These are phyloP conservation scores for Gasterosteus nipponicus DNA, from an alignment of 2,113 vertebrate species.

Conservation along the genomic window DNA sequence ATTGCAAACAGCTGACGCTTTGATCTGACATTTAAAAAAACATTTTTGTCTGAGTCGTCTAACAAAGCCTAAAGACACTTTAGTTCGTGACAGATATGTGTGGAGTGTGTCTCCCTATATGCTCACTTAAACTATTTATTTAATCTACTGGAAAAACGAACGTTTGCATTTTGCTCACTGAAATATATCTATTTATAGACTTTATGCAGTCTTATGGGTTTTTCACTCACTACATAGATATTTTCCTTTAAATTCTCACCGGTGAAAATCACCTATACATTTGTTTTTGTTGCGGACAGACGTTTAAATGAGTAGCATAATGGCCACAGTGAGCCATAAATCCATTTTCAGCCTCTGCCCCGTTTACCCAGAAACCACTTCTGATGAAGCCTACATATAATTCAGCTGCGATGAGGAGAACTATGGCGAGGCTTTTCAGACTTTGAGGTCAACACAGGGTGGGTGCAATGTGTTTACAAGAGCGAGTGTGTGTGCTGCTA, in stretches of 20 bases:
- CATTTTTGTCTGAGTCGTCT: neutral
- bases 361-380: constrained; percentile 75
- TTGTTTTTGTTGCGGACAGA: constrained; percentile 59
- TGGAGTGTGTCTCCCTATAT: neutral
- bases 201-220: constrained; percentile 12
- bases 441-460: constrained; percentile 72
- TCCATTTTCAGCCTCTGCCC: constrained; percentile 36
- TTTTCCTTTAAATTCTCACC: constrained; percentile 36
- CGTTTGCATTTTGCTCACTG: constrained; percentile 2
- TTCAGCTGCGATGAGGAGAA: constrained; percentile 72
- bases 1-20: neutral
- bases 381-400: constrained; percentile 65
- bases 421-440: constrained; percentile 60
- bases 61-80: neutral
- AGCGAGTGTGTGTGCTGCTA: constrained; percentile 74
- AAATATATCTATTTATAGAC: constrained; percentile 15
- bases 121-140: constrained; percentile 16
- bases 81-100: neutral
- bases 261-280: constrained; percentile 45
- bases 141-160: constrained; percentile 1
- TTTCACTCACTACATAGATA: constrained; percentile 31
- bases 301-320: constrained; percentile 67
- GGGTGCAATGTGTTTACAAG: constrained; percentile 80
- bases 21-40: neutral
- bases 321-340: constrained; percentile 61